Evolutionary conservation across 2,113 vertebrate genomes (phyloP).

Genomic region (Lepisosteus osseus): DNA sequence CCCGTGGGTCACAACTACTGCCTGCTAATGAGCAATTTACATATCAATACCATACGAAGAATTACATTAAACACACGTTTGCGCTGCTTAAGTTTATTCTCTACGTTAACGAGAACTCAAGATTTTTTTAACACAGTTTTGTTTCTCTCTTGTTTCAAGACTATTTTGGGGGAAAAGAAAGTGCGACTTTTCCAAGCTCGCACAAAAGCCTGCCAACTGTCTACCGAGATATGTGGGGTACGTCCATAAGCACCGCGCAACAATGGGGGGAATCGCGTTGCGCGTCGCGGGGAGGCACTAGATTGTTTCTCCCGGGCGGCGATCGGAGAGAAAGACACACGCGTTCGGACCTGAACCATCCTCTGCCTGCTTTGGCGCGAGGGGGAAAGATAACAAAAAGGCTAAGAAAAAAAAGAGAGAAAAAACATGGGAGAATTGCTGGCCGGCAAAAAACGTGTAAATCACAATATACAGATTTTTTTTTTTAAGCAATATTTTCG

Average conservation of each 20-base stretch:
- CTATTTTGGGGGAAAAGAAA: background rate
- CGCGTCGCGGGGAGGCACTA: background rate
- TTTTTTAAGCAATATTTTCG: background rate
- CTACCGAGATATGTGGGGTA: no score
- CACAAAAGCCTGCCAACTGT: no score
- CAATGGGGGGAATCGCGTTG: background rate
- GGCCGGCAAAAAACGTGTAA: background rate
- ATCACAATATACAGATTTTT: conserved; percentile 13
- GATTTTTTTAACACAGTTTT: background rate
- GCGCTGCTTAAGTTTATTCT: background rate
- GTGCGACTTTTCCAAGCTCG: no score
- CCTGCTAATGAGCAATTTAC: background rate
- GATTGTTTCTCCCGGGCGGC: background rate
- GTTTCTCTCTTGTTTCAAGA: background rate
- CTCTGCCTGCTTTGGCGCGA: no score
- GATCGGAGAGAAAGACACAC: background rate
- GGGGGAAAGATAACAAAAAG: background rate
- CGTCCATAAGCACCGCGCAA: background rate
- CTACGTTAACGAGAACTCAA: background rate
- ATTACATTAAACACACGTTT: background rate
- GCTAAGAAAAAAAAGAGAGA: background rate
- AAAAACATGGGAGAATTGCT: background rate
- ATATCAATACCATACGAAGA: conserved; percentile 1
- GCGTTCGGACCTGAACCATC: background rate
- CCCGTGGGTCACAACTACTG: background rate